phyloP scores from a whole-genome alignment of 2,888 invertebrate species.

The Erebia aethiops region DNA sequence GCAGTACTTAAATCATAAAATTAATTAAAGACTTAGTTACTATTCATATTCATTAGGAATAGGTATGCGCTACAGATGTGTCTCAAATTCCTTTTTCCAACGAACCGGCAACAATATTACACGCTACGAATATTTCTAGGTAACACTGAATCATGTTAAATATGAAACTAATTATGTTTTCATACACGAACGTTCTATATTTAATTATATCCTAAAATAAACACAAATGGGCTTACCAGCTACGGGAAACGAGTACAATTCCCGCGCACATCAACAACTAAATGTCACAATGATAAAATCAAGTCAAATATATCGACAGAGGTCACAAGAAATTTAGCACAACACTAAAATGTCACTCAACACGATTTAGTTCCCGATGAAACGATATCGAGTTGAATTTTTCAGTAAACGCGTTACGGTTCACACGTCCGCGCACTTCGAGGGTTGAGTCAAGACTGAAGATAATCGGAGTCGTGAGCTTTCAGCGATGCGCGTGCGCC shows the following conservation, averaged over 20 bases:
- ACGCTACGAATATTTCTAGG: slow-evolving; percentile 49
- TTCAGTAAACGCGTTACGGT: slow-evolving; percentile 43
- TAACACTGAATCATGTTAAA: slow-evolving; percentile 63
- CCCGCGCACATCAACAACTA: slow-evolving; percentile 56
- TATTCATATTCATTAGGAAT: slow-evolving; percentile 22
- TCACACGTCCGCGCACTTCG: slow-evolving; percentile 53
- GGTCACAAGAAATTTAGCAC: slow-evolving; percentile 45
- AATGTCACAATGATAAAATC: slow-evolving; percentile 40
- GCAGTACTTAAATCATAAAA: background rate
- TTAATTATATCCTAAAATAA: slow-evolving; percentile 79
- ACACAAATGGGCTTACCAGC: slow-evolving; percentile 74
- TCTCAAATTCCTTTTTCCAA: slow-evolving; percentile 38
- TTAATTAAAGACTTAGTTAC: background rate
- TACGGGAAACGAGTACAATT: slow-evolving; percentile 63
- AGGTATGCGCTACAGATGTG: slow-evolving; percentile 36
- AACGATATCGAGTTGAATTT: slow-evolving; percentile 53
- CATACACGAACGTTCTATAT: slow-evolving; percentile 75
- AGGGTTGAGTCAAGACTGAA: slow-evolving; percentile 72
- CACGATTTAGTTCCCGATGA: slow-evolving; percentile 53
- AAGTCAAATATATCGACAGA: slow-evolving; percentile 42
- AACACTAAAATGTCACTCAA: slow-evolving; percentile 58
- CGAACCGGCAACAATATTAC: slow-evolving; percentile 33
- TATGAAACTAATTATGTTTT: slow-evolving; percentile 76
- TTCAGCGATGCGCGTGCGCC: slow-evolving; percentile 74
- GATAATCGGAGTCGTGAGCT: slow-evolving; percentile 56